phyloP scores from a whole-genome alignment of 2,113 vertebrate species.

The Cephalopholis sonnerati region DNA sequence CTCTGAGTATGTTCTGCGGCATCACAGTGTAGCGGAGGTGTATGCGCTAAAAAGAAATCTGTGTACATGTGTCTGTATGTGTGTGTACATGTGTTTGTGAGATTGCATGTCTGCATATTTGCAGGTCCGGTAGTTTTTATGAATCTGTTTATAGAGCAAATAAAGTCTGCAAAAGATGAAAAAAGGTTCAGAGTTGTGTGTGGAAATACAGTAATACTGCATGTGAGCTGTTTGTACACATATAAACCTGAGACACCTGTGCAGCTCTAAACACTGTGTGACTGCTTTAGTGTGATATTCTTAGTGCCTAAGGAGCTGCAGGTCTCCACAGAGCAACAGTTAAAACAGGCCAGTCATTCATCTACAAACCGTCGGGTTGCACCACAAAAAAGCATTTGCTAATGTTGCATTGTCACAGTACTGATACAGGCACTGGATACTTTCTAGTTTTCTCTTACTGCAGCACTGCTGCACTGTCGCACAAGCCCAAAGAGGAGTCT shows the following conservation, averaged over 20 bases:
- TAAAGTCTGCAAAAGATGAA: background rate
- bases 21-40: conserved; percentile 55
- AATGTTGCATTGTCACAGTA: conserved; percentile 34
- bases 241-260: background rate
- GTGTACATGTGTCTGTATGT: background rate
- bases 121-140: background rate
- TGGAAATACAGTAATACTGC: background rate
- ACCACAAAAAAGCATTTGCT: conserved; percentile 19
- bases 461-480: conserved; percentile 20
- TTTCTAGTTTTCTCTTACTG: conserved; percentile 28
- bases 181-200: conserved; percentile 5
- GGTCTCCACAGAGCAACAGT: conserved; percentile 48
- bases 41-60: background rate
- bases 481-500: background rate
- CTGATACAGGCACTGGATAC: conserved; percentile 5
- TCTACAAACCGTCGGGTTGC: conserved; percentile 24
- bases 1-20: conserved; percentile 72
- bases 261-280: background rate
- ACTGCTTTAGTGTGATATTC: conserved; percentile 12
- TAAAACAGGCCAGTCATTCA: conserved; percentile 67
- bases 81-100: background rate
- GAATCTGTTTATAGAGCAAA: background rate
- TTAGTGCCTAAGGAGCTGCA: conserved; percentile 5
- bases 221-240: background rate
- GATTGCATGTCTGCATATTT: background rate